A percentile compares a stretch with the other conserved stretches of the same genome.
Conservation (phyloP, 2,888 invertebrate genomes). For the Nysson spinosus region DNA sequence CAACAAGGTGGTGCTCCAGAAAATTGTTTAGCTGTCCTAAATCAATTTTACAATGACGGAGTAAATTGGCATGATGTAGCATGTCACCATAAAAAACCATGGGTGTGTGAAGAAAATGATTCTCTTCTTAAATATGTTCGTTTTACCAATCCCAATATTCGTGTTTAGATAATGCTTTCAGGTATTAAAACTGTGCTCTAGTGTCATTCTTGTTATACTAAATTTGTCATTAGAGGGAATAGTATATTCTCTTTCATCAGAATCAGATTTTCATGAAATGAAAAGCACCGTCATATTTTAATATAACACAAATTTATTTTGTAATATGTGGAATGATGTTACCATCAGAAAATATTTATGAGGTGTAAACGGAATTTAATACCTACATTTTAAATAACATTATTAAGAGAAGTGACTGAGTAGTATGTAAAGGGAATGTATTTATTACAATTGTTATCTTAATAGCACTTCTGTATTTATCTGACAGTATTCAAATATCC, state of each 20-base stretch:
- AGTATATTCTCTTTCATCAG: too few species aligned
- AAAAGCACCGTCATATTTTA: too few species aligned
- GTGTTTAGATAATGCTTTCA: conserved; percentile 79
- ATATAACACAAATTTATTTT: too few species aligned
- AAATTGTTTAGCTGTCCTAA: conserved; percentile 90
- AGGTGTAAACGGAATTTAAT: background rate
- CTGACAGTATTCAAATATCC: background rate
- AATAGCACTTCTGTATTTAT: conserved; percentile 14
- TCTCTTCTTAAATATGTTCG: conserved; percentile 90
- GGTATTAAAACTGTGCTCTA: background rate
- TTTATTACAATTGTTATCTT: conserved; percentile 60
- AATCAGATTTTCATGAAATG: too few species aligned
- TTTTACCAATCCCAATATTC: conserved; percentile 88
- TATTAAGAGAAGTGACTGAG: conserved; percentile 65
- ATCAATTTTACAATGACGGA: conserved; percentile 94
- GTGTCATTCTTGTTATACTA: background rate
- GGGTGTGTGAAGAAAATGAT: conserved; percentile 93
- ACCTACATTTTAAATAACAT: conserved; percentile 6
- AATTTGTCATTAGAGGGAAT: background rate
- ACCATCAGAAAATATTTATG: background rate
- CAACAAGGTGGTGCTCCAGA: conserved; percentile 89
- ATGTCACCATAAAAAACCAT: conserved; percentile 93
- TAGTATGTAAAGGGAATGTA: conserved; percentile 67
- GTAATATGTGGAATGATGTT: background rate
- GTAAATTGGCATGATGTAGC: conserved; percentile 95